These are phyloP conservation scores for Nebria ingens DNA, from an alignment of 1,140 invertebrate genomes.

Conservation along the genomic window DNA sequence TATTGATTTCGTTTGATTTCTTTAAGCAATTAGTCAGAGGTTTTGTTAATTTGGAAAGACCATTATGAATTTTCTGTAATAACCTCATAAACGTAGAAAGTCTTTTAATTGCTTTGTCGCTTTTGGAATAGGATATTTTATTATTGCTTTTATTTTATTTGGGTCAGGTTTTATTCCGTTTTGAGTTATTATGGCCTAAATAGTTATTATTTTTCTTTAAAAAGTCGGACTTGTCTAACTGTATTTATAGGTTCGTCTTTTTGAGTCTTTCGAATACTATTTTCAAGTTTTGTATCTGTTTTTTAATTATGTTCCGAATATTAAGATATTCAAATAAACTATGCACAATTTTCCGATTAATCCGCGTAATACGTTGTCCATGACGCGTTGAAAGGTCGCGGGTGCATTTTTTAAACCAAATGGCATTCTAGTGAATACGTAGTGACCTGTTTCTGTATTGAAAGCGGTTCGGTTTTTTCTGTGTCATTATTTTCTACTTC, in stretches of 20 bases:
- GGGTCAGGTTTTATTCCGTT: background rate
- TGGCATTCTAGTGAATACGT: constrained; percentile 24
- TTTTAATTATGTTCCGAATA: constrained; percentile 6
- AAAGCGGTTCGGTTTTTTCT: constrained; percentile 24
- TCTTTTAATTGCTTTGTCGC: background rate
- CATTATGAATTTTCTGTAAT: background rate
- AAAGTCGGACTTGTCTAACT: background rate
- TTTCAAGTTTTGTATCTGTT: background rate
- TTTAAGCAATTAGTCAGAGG: background rate
- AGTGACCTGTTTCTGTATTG: constrained; percentile 25
- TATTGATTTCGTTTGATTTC: background rate
- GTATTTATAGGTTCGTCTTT: background rate
- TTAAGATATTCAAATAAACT: constrained; percentile 21
- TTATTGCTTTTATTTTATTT: background rate
- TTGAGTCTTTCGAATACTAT: background rate
- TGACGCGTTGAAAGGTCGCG: constrained; percentile 18
- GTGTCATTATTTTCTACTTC: background rate
- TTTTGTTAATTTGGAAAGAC: background rate
- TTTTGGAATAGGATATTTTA: background rate
- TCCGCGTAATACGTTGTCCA: constrained; percentile 20
- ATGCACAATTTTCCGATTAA: constrained; percentile 17
- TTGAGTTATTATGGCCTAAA: background rate
- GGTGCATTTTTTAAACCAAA: constrained; percentile 28
- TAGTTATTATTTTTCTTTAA: background rate
- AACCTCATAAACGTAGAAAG: background rate